Base-by-base conservation (phyloP, 2,113 vertebrate genomes). In the Okapia johnstoni region DNA sequence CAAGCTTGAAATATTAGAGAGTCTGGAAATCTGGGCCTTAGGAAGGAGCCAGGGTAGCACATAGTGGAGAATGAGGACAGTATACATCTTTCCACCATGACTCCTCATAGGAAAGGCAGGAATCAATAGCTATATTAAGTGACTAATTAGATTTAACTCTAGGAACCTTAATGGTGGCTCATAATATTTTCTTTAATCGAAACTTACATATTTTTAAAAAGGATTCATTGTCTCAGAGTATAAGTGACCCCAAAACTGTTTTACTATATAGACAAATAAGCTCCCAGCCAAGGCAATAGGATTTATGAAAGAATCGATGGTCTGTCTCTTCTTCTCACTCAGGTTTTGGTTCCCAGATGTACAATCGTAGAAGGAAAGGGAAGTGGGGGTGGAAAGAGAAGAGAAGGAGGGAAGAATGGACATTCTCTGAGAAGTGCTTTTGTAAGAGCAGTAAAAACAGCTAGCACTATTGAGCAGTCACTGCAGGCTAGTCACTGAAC, bases 371-470 rank as follows among this genome's bases (percentile, higher is more conserved):
- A 79, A 87, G 28, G n/a, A 88, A 90, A 63, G 23, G 3, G 4
- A 96, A 57, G n/a, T 46, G 3, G 10, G 19, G 26, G 25, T 16
- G 60, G 19, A 43, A 2, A 61, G 36, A 13, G 28, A 91, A 91
- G 55, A 30, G 7, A 73, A 54, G 86, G 2, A n/a, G 3, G 17
- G 5, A 81, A 88, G 16, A 91, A 70, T 1, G 13, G 46, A 15
- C 6, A 28, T 93, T 83, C n/a, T 94, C 70, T 73, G 90, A 73
- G 33, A 76, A 30, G 19, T 23, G 21, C 11, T 84, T 95, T 88
- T 52, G 77, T 30, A 77, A 61, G 6, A 54, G 16, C 8, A 66
- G 48, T 55, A 15, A 80, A 54, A 92, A 83, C 7, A 84, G 21
- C 54, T 30, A 63, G 26, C 21, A 60, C 66, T 61, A 60, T 11